A percentile compares a stretch with the other conserved stretches of the same genome.
Evolutionary conservation across 2,113 vertebrate genomes (phyloP).

Genomic region (Gracilinanus agilis): DNA sequence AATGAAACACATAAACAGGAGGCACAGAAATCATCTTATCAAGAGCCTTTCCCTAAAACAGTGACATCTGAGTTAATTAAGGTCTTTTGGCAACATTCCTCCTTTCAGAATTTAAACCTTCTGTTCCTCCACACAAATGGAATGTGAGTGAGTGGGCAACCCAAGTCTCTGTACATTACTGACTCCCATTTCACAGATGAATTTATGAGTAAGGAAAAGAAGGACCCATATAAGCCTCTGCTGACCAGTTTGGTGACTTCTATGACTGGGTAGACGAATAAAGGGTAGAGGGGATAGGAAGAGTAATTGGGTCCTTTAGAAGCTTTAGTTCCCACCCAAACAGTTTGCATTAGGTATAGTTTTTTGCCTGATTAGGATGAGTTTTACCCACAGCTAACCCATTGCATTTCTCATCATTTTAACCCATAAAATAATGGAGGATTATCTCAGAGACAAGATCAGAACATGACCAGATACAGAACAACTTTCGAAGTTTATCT

Average conservation of each 20-base stretch:
- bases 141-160: constrained; percentile 64
- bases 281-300: not conserved
- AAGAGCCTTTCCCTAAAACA: not conserved
- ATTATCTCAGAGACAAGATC: constrained; percentile 22
- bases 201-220: not conserved
- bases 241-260: constrained; percentile 10
- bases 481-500: not conserved
- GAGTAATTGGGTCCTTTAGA: constrained; percentile 6
- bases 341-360: not conserved
- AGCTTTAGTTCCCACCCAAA: not conserved
- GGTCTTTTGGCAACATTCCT: not conserved
- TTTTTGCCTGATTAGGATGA: not conserved
- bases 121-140: not conserved
- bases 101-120: constrained; percentile 28
- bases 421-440: not conserved
- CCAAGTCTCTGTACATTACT: constrained; percentile 18
- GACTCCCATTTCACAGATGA: not conserved
- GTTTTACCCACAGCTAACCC: not conserved
- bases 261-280: not conserved
- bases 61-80: constrained; percentile 14
- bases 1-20: not conserved
- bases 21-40: not conserved
- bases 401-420: not conserved
- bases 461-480: constrained; percentile 10
- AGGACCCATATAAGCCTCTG: not conserved